Base-by-base conservation (phyloP, 1,140 invertebrate species). In the Drosophila athabasca region DNA sequence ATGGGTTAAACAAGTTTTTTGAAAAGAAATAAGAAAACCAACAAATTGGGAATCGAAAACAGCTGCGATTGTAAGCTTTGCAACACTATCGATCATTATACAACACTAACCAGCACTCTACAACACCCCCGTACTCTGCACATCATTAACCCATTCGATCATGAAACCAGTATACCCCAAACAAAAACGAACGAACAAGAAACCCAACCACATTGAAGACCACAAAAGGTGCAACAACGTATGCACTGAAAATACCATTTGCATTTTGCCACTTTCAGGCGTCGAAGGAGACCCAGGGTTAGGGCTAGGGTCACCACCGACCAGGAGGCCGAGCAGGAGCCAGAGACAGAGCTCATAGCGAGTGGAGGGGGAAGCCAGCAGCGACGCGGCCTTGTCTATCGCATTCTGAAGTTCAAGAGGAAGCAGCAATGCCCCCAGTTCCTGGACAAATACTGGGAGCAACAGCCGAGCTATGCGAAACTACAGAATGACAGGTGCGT, bases 371-470 rank as follows among this genome's bases (percentile, higher is more conserved):
- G 57, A 26, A 52, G 84, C 54, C 76, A 75, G 24, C 71, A 75
- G 29, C 71, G 65, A 35, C 70, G 74, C 44, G 79, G 79, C 45
- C 66, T 90, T 31, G 76, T 91, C 61, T 83, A 87, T 71, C 90
- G 90, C 57, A 89, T 91, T 64, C 55, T 91, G 15, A 79, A 82
- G 60, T 89, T 85, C 52, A 88, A 85, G 43, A 39, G 74, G 26
- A 79, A 81, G 51, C 59, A 88, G 50, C 90, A 90, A 46, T 85
- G 67, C 31, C 59, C 77, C 35, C 80, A 83, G 19, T 82, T 90
- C 46, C 68, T 90, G 24, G 90, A 90, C 45, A 87, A 69, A 53
- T 89, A 90, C 59, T 87, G 81, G 84, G 81, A 90, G n/a, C 84
- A 78, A 19, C 73, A 79, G 48, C 83, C 79, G 41, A 79, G 68